Base-by-base conservation (phyloP, 2,113 vertebrate species). In the Marcusenius ussheri region DNA sequence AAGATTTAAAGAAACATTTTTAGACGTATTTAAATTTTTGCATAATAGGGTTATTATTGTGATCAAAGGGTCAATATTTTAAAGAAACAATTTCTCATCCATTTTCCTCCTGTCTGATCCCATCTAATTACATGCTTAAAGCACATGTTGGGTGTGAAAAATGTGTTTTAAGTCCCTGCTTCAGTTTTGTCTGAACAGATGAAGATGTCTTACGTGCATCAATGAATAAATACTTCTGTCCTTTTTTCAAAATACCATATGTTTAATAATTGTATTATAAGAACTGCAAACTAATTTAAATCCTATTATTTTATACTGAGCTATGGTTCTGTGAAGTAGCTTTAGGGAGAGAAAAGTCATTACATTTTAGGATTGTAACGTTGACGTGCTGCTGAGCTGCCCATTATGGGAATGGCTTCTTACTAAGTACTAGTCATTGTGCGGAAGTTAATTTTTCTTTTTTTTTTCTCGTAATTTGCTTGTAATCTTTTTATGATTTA, bases 341-440 rank as follows among this genome's bases (percentile, higher is more conserved):
- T 91, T 70, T 89, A 89, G 90, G 90, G 90, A 80, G 51, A 21
- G 39, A 89, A 91, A 91, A 89, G 56, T 62, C 90, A 91, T 91
- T 91, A 91, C 80, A 91, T 89, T 91, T 91, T 91, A 89, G 53
- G 88, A 56, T 53, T 91, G 46, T 91, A 91, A 91, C 89, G 83
- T 5, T 91, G 90, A 91, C 90, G n/a, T 50, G 88, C 90, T 89
- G 90, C 90, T 91, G 90, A 88, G 90, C 83, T 91, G 49, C 88
- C 90, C 90, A 91, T 91, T 91, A 91, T 77, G 90, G 86, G 88
- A 89, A 91, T 91, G 90, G 88, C 46, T 89, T 91, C 74, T 89
- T 91, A 84, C 90, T 91, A 91, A 91, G 90, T 89, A 91, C 88
- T 85, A 89, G 90, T 86, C 88, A 85, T 89, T 89, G 77, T 87